phyloP scores from a whole-genome alignment of 1,140 invertebrate genomes.

The Orchesella cincta region DNA sequence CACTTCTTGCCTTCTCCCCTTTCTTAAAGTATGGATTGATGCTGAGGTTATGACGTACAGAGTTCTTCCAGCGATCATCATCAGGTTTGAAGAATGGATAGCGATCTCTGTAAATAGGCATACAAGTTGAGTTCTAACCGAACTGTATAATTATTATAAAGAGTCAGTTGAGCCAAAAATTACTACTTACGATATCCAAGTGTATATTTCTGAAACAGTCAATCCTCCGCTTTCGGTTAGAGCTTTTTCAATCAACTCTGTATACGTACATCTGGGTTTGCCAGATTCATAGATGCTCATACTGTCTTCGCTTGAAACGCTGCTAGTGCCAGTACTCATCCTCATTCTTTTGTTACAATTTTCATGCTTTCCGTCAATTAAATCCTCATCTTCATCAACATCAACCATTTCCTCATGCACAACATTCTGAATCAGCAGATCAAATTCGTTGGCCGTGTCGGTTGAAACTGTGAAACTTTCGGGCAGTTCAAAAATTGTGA shows the following conservation, averaged over 20 bases:
- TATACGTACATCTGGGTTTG: slow-evolving; percentile 62
- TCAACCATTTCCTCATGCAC: slow-evolving; percentile 18
- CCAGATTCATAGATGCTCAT: slow-evolving; percentile 28
- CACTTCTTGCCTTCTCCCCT: slow-evolving; percentile 76
- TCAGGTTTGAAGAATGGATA: slow-evolving; percentile 84
- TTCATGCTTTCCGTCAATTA: background rate
- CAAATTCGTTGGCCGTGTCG: slow-evolving; percentile 3
- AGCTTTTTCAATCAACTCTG: slow-evolving; percentile 82
- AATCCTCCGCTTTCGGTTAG: slow-evolving; percentile 78
- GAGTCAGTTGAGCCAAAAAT: background rate
- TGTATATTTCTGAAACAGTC: slow-evolving; percentile 86
- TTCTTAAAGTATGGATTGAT: slow-evolving; percentile 88
- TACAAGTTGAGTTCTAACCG: background rate
- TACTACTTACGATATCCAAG: slow-evolving; percentile 85
- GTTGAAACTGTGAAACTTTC: background rate
- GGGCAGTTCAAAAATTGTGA: background rate
- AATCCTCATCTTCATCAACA: background rate
- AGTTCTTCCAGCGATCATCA: slow-evolving; percentile 88
- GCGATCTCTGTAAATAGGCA: slow-evolving; percentile 65
- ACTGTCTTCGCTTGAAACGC: background rate
- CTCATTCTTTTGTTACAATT: background rate
- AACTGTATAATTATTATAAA: slow-evolving; percentile 1
- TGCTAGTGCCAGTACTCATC: background rate
- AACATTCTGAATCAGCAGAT: slow-evolving; percentile 14
- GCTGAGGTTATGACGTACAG: slow-evolving; percentile 77